Base-by-base conservation (phyloP, 2,113 vertebrate species). In the Halcyon malimbica region DNA sequence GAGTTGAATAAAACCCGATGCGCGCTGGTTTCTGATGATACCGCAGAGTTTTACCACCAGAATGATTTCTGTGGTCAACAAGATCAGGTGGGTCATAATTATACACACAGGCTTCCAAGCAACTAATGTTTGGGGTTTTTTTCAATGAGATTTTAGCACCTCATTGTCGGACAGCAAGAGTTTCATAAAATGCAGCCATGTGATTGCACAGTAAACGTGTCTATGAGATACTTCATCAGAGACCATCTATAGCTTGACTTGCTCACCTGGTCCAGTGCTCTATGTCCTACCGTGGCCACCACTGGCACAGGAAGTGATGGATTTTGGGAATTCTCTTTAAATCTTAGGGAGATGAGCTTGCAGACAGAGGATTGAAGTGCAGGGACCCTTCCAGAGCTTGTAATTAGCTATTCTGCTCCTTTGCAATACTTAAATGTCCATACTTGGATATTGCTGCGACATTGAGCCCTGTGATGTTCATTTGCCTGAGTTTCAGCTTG, bases 1-100 rank as follows among this genome's bases (percentile, higher is more conserved):
- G 15, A 60, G 65, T 57, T 25, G 90, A 80, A 73, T 75, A 59
- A 80, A 65, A 33, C 65, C 53, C 1, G 2, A 41, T 0, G 60
- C 0, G 1, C 7, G 0, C 50, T n/a, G 5, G 6, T 11, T 82
- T 59, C 76, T 37, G 5, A 9, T 31, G 46, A 57, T 33, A 8
- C 48, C 0, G 0, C 2, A 0, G 6, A 33, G 10, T 68, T 91
- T 60, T 62, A 84, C 63, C 83, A 13, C 56, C 65, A 16, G 59
- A 11, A 14, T 9, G 20, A 6, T 54, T 87, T 37, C 33, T 69
- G 70, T 16, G 46, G 54, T 42, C 29, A 44, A 0, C 6, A 53
- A 64, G 23, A 67, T 82, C 37, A 56, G 33, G 8, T 50, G 57
- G 83, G 16, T 35, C 73, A 41, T 31, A 13, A 46, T 91, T 51